Base-by-base conservation (phyloP, 2,113 vertebrate species). In the Crotophaga sulcirostris region DNA sequence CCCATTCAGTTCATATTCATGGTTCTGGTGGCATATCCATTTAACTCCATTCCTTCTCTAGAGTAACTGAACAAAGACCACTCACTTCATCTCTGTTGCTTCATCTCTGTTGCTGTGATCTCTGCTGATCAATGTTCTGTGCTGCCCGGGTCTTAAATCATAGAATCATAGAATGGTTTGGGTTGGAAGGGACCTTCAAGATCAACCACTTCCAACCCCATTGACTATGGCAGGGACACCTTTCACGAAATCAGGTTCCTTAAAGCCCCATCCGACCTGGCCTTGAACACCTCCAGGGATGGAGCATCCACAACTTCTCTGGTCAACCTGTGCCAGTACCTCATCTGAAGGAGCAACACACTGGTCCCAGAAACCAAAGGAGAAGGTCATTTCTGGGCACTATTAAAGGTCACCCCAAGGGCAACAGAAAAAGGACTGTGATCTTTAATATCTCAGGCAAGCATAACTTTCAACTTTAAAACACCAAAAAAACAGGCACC, bases 31-130 rank as follows among this genome's bases (percentile, higher is more conserved):
- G 38, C 17, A 16, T 16, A 72, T 24, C 24, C 4, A 1, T 34
- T 45, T 31, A 21, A 13, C 16, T 54, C 42, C 51, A 67, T 29
- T 51, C 34, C 66, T 68, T 55, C 38, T 38, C 68, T 49, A 80
- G 28, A 68, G 16, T 13, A 20, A 2, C 5, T 63, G 28, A 68
- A 49, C 2, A 38, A 21, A 20, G 28, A 20, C n/a, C n/a, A n/a
- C n/a, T n/a, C n/a, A n/a, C n/a, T n/a, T n/a, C n/a, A n/a, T n/a
- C n/a, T n/a, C n/a, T n/a, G n/a, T n/a, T n/a, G n/a, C n/a, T n/a
- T n/a, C n/a, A n/a, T n/a, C n/a, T n/a, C n/a, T n/a, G n/a, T n/a
- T 2, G 0, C 16, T 29, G 8, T 36, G 45, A 33, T 15, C 4
- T 79, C 47, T 93, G 18, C 54, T 45, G 13, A 13, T 13, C 40